Evolutionary conservation across 2,113 vertebrate genomes (phyloP), one percentile per base, ranked within the genome.

Genomic region (Peromyscus leucopus): DNA sequence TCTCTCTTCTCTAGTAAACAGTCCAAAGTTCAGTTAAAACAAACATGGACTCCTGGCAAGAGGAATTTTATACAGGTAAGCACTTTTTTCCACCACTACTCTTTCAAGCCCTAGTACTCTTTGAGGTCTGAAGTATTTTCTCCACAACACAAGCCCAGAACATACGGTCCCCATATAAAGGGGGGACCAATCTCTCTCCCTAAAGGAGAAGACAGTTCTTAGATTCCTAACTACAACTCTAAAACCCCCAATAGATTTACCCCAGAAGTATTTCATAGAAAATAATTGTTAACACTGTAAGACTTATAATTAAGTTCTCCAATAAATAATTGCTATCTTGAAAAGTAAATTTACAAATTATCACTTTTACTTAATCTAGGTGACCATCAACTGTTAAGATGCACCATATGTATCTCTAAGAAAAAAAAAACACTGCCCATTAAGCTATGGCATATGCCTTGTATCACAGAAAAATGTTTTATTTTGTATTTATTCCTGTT

Each of bases 311-410:
- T 63, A 97, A 67, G 36, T 94, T 97, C 92, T 55, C 93, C 94
- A 97, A 96, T 96, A 97, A 96, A 97, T 89, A 97, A 91, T 82
- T 96, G 95, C 95, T 98, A 96, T 97, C 90, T 94, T 92, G 75
- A 90, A 87, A 98, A 94, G 95, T 98, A 98, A 98, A 97, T 96
- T 93, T 97, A 97, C 74, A 98, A 82, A 80, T 93, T 86, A 89
- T 19, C 17, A n/a, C 59, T 69, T 89, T 76, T 59, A 51, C 36
- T 72, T 92, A 95, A 90, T 51, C 71, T 84, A 93, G 94, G 72
- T 91, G 55, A 39, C 39, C 12, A 95, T 71, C 72, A 79, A 33
- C 3, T 65, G 17, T 61, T 91, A 94, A 74, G 57, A 89, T 76
- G 92, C 90, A 96, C 93, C 93, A 75, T 5, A 80, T 10, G 2